A percentile compares a stretch with the other conserved stretches of the same genome.
Conservation (phyloP, 1,140 invertebrate species). For the Alviniconcha marisindica region DNA sequence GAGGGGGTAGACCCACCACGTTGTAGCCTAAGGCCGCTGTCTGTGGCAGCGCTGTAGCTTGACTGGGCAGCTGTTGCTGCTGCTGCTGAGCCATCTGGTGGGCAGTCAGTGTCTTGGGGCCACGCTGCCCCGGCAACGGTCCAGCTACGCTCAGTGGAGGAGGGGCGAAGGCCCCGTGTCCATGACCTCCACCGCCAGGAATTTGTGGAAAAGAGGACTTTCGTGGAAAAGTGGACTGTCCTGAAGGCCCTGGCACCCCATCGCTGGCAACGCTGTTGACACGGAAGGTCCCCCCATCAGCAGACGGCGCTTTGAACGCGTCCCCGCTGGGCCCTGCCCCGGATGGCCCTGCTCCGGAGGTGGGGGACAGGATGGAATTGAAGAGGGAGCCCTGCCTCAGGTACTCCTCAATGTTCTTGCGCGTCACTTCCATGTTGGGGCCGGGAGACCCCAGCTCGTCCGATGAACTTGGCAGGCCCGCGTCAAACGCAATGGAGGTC, state of each 20-base stretch:
- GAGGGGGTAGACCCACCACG: conserved; percentile 62
- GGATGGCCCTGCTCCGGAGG: conserved; percentile 59
- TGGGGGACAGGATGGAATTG: conserved; percentile 24
- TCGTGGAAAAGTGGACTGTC: neutral
- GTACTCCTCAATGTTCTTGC: conserved; percentile 75
- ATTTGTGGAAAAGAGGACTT: conserved; percentile 7
- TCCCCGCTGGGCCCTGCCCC: conserved; percentile 47
- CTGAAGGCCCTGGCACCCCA: neutral
- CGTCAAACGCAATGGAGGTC: conserved; percentile 54
- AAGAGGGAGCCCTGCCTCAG: conserved; percentile 66
- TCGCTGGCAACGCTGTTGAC: conserved; percentile 58
- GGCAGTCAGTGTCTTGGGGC: neutral
- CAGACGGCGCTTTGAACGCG: conserved; percentile 62
- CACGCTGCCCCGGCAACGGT: neutral
- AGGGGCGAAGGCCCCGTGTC: neutral
- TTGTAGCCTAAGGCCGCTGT: conserved; percentile 51
- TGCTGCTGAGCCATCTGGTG: conserved; percentile 44
- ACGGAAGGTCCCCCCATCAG: conserved; percentile 70
- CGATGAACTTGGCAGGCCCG: conserved; percentile 52
- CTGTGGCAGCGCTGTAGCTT: conserved; percentile 48
- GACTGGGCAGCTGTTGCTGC: conserved; percentile 46
- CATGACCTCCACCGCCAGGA: neutral
- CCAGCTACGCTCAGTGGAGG: conserved; percentile 47
- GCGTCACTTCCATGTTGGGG: conserved; percentile 71
- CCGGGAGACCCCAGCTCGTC: conserved; percentile 60